A percentile compares a stretch with the other conserved stretches of the same genome.
Conservation (phyloP, 2,113 vertebrate genomes). For the Perca schrenkii region DNA sequence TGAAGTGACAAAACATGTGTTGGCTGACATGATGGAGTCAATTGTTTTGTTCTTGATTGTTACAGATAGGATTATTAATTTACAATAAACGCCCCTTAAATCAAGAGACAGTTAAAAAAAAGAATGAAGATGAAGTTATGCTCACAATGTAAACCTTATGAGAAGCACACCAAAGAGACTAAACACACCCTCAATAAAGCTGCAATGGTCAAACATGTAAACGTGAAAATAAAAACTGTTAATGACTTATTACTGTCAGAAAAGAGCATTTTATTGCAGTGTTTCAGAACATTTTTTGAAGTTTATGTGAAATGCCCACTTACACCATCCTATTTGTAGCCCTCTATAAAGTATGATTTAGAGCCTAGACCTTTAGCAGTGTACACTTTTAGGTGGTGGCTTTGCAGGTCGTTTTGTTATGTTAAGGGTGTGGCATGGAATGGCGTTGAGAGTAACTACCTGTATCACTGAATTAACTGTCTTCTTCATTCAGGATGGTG, state of each 20-base stretch:
- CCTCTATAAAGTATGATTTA: background rate
- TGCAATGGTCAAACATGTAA: background rate
- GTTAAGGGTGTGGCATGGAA: slow-evolving; percentile 37
- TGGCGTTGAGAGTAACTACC: background rate
- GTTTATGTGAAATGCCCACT: background rate
- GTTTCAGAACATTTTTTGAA: background rate
- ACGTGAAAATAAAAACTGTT: background rate
- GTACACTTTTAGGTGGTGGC: slow-evolving; percentile 1
- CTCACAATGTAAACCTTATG: background rate
- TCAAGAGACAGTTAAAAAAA: background rate
- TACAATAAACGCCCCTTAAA: background rate
- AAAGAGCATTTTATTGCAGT: background rate
- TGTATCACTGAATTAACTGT: background rate
- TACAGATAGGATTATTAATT: background rate
- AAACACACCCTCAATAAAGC: background rate
- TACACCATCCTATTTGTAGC: background rate
- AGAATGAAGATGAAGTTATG: background rate
- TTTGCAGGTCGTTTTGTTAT: slow-evolving; percentile 6
- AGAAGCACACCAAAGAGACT: background rate
- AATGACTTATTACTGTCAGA: background rate
- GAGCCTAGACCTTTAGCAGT: background rate
- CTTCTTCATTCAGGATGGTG: background rate
- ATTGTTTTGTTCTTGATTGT: background rate
- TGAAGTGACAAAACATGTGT: background rate
- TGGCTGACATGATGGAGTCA: background rate